Evolutionary conservation across 2,888 invertebrate genomes (phyloP).

Genomic region (Macropis europaea): DNA sequence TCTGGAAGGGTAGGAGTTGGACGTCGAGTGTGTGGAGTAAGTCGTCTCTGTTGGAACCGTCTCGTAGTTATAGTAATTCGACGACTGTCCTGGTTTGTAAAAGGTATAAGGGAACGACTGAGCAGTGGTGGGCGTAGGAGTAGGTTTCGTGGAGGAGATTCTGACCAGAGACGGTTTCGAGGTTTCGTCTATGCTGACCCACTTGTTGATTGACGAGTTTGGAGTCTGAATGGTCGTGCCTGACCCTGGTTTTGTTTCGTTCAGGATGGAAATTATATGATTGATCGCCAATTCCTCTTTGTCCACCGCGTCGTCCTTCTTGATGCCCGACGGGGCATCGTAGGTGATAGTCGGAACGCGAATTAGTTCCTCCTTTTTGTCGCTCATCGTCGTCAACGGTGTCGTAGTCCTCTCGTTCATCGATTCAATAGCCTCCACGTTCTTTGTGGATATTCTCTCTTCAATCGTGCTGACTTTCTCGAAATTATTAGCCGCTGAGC

Average conservation of each 20-base stretch:
- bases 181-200: constrained; percentile 73
- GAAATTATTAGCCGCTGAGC: constrained; percentile 3
- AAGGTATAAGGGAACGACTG: constrained; percentile 71
- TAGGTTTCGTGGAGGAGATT: constrained; percentile 55
- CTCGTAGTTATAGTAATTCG: constrained; percentile 74
- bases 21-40: constrained; percentile 43
- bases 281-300: constrained; percentile 79
- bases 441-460: constrained; percentile 54
- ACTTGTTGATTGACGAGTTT: constrained; percentile 70
- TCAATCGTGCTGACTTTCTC: constrained; percentile 45
- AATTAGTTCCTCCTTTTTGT: constrained; percentile 71
- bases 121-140: constrained; percentile 54
- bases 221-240: constrained; percentile 62
- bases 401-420: constrained; percentile 62
- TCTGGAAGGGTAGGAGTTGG: constrained; percentile 50
- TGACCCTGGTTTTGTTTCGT: constrained; percentile 74
- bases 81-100: constrained; percentile 69
- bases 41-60: constrained; percentile 53
- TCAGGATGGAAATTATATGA: constrained; percentile 80
- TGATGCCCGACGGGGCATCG: constrained; percentile 71
- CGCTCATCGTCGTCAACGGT: constrained; percentile 64
- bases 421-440: constrained; percentile 31
- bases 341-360: constrained; percentile 78
- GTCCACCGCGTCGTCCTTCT: constrained; percentile 73
- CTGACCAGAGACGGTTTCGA: constrained; percentile 74